A percentile compares a stretch with the other conserved stretches of the same genome.
Evolutionary conservation across 2,113 vertebrate species (phyloP).

Genomic region (Rhynchomys soricoides): DNA sequence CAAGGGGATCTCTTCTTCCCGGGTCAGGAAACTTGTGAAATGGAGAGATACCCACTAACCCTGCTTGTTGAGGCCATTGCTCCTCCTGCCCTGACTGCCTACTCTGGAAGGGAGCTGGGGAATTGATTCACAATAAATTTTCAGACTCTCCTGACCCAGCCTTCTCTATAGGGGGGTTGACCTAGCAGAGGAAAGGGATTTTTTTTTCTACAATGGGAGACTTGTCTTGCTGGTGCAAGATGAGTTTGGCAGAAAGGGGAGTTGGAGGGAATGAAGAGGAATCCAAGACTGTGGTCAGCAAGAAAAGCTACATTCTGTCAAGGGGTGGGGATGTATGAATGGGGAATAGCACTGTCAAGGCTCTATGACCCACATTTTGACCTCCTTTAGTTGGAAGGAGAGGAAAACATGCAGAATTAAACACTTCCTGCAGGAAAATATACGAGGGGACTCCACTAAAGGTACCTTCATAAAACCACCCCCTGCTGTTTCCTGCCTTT

Average conservation of each 20-base stretch:
- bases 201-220: neutral
- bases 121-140: slow-evolving; percentile 71
- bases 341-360: neutral
- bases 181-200: neutral
- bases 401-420: slow-evolving; percentile 69
- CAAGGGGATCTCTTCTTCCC: neutral
- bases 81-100: neutral
- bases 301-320: slow-evolving; percentile 36
- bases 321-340: slow-evolving; percentile 8
- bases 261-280: neutral
- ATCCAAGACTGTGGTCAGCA: neutral
- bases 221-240: slow-evolving; percentile 39
- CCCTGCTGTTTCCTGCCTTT: slow-evolving; percentile 8
- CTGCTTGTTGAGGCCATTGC: neutral
- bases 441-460: neutral
- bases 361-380: slow-evolving; percentile 7
- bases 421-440: slow-evolving; percentile 55
- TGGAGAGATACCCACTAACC: neutral
- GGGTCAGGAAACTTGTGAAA: neutral
- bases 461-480: neutral
- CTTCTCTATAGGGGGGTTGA: neutral
- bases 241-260: neutral
- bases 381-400: slow-evolving; percentile 64
- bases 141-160: slow-evolving; percentile 1
- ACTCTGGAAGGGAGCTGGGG: neutral